Base-by-base conservation (phyloP, 2,797 vertebrate species). In the Lerista edwardsae region DNA sequence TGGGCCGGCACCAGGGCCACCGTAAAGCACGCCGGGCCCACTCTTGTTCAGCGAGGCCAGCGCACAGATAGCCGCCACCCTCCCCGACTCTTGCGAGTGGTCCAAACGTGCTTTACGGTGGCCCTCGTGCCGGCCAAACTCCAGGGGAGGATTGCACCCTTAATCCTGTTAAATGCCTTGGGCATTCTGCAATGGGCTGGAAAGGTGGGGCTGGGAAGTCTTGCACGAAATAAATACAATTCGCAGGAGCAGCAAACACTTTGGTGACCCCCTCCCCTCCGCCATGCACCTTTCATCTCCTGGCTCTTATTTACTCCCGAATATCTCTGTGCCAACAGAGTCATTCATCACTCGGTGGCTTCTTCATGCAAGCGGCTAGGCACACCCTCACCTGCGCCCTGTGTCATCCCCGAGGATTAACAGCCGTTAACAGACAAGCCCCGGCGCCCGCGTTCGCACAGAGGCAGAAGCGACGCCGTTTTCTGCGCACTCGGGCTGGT, bases 351-450 rank as follows among this genome's bases (percentile, higher is more conserved):
- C 82, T 77, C 73, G 62, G 90, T 0, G 39, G 89, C 90, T 94
- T 90, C 91, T 86, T 90, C 87, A 87, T 82, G 90, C 84, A 92
- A 93, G 92, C 83, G 87, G 93, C 88, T 89, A 25, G 59, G 92
- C 91, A 87, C 91, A 87, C 80, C 85, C 29, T 41, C 59, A 75
- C 90, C 83, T 87, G 68, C 87, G 87, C 0, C 10, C 90, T 92
- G 91, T 86, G 87, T 90, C 90, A 90, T 86, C 90, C 0, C 10
- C 72, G 87, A 90, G 89, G 87, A 94, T 91, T 92, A 93, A 91
- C 91, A 88, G 87, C 75, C 89, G 88, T 83, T 91, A 90, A 91
- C 88, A 89, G 91, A 89, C 85, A 85, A 39, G 76, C 82, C 90
- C 89, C 88, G 88, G 79, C 88, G 92, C 85, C 51, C 39, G 72